Base-by-base conservation (phyloP, 2,888 invertebrate species). In the Sesamia inferens region DNA sequence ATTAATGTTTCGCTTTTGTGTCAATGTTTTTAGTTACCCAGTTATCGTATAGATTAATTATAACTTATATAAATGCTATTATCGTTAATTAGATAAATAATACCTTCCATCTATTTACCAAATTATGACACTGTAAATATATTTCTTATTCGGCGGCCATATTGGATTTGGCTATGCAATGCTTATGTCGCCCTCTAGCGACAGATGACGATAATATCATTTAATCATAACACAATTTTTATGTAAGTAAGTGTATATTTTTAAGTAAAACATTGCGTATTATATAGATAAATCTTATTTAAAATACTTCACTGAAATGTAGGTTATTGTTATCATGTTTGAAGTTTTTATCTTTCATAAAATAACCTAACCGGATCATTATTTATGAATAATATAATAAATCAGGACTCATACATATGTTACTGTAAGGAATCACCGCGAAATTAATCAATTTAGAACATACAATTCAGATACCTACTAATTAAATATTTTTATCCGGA, bases 141-240 rank as follows among this genome's bases (percentile, higher is more conserved):
- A 19, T 47, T 14, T 55, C 42, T 47, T 48, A 19, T 74, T 76
- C n/a, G 81, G 88, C 91, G 79, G 94, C 95, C 95, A 95, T 95
- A 87, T 95, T 95, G 92, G 81, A 90, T 91, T 91, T 89, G 78
- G 84, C 83, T 86, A 84, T 81, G 55, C 64, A 75, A 67, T 58
- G 62, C 71, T 54, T 84, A 82, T 89, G 85, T 76, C 88, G 93
- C 93, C 92, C 87, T 91, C 94, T 94, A 87, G 83, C 81, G 88
- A 74, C 68, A 19, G 68, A 70, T 61, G 55, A 69, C 48, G 67
- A 63, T 39, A 70, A 74, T 66, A 51, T 55, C 47, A 65, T 74
- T 69, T 59, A 66, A 39, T 81, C 68, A 78, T 78, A 81, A 71
- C 58, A 76, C 42, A 61, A 14, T 65, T 77, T 73, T 24, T 65